phyloP scores from a whole-genome alignment of 2,797 vertebrate genomes.

The Eulemur albifrons region DNA sequence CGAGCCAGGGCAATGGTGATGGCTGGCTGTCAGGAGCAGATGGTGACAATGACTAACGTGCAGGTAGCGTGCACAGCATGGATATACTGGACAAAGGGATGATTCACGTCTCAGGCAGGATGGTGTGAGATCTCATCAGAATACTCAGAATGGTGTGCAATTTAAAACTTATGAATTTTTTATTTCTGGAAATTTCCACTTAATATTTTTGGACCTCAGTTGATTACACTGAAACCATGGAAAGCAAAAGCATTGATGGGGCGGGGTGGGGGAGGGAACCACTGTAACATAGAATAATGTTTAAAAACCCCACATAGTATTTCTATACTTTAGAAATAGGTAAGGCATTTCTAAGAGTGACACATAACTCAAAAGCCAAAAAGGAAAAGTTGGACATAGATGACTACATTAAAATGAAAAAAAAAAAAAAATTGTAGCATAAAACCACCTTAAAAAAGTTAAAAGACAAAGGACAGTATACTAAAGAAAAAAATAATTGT shows the following conservation, averaged over 20 bases:
- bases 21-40: background rate
- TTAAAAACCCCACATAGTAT: background rate
- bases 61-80: background rate
- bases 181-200: background rate
- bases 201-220: background rate
- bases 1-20: background rate
- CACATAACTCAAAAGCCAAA: background rate
- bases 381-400: background rate
- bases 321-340: background rate
- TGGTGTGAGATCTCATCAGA: background rate
- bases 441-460: background rate
- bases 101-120: background rate
- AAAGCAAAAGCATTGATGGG: background rate
- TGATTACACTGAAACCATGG: background rate
- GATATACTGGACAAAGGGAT: background rate
- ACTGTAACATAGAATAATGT: background rate
- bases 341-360: background rate
- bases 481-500: background rate
- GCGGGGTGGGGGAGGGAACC: too few relatives aligned
- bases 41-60: background rate
- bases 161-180: background rate
- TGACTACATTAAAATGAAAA: background rate
- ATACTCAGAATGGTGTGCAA: background rate
- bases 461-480: background rate
- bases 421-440: background rate